A percentile compares a stretch with the other conserved stretches of the same genome.
phyloP scores from a whole-genome alignment of 2,797 vertebrate species.

The Xiphophorus birchmanni region DNA sequence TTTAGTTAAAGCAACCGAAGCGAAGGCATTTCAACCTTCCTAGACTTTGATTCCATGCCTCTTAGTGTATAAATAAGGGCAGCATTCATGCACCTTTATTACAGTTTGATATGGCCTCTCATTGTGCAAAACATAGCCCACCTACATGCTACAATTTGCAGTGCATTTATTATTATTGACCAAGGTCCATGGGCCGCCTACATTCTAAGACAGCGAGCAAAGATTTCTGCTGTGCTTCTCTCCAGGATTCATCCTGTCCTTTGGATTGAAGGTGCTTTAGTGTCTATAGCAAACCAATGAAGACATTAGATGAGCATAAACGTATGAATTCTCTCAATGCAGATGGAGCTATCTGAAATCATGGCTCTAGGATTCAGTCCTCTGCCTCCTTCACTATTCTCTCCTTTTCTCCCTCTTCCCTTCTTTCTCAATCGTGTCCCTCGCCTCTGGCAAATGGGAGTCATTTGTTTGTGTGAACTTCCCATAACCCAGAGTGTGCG shows the following conservation, averaged over 20 bases:
- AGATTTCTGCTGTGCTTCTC: constrained; percentile 56
- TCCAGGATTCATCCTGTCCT: constrained; percentile 60
- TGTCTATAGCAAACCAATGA: constrained; percentile 41
- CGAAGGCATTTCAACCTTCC: constrained; percentile 33
- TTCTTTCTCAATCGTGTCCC: constrained; percentile 79
- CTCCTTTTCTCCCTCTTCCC: constrained; percentile 47
- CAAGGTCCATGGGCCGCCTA: constrained; percentile 54
- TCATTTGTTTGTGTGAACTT: constrained; percentile 88
- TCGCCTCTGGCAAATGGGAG: constrained; percentile 87
- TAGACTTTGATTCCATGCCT: constrained; percentile 49
- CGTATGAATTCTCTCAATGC: constrained; percentile 70
- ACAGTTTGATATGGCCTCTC: constrained; percentile 59
- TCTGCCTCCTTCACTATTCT: constrained; percentile 27
- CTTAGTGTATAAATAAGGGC: constrained; percentile 52
- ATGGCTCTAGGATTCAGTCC: constrained; percentile 55
- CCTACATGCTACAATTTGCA: constrained; percentile 63
- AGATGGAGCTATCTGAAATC: constrained; percentile 75
- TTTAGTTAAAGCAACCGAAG: constrained; percentile 27
- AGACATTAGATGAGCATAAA: constrained; percentile 65
- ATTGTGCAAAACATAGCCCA: constrained; percentile 56
- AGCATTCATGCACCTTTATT: constrained; percentile 48
- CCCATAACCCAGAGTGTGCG: constrained; percentile 80
- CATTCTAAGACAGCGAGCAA: constrained; percentile 61
- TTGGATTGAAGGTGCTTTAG: constrained; percentile 67
- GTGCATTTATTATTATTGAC: constrained; percentile 70